These are phyloP conservation scores for Drosophila lini DNA, from an alignment of 1,140 invertebrate species.

Conservation along the genomic window DNA sequence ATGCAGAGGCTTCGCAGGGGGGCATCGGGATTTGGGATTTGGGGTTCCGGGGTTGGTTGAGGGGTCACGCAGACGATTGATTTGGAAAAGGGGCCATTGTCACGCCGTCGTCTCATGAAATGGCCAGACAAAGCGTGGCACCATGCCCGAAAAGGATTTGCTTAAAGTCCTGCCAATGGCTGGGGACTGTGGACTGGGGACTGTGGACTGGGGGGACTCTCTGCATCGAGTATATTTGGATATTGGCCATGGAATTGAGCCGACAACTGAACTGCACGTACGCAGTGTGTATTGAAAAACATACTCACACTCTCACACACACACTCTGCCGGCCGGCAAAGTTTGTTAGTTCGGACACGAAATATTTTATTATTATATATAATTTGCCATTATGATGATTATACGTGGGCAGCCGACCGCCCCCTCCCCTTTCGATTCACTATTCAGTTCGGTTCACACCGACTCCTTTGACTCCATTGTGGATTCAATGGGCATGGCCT, in stretches of 20 bases:
- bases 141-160: slow-evolving; percentile 57
- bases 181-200: not conserved
- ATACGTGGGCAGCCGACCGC: slow-evolving; percentile 49
- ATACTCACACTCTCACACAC: slow-evolving; percentile 3
- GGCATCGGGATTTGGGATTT: not conserved
- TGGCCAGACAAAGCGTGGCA: slow-evolving; percentile 10
- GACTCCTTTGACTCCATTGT: slow-evolving; percentile 31
- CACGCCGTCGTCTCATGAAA: slow-evolving; percentile 67
- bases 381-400: slow-evolving; percentile 83
- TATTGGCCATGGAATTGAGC: slow-evolving; percentile 6
- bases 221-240: slow-evolving; percentile 17
- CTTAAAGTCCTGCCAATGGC: slow-evolving; percentile 47
- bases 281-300: slow-evolving; percentile 63
- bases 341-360: slow-evolving; percentile 79
- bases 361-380: slow-evolving; percentile 83
- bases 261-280: slow-evolving; percentile 56
- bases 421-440: not conserved
- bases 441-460: slow-evolving; percentile 15
- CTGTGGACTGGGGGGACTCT: not conserved
- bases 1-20: slow-evolving; percentile 42
- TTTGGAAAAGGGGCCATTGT: slow-evolving; percentile 77
- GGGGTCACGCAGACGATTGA: slow-evolving; percentile 78
- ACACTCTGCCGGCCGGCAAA: slow-evolving; percentile 25
- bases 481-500: slow-evolving; percentile 57
- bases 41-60: not conserved